Evolutionary conservation across 30 jellyfish, hydroid and myxozoan species (phyloP).

Genomic region (Cassiopea andromeda): DNA sequence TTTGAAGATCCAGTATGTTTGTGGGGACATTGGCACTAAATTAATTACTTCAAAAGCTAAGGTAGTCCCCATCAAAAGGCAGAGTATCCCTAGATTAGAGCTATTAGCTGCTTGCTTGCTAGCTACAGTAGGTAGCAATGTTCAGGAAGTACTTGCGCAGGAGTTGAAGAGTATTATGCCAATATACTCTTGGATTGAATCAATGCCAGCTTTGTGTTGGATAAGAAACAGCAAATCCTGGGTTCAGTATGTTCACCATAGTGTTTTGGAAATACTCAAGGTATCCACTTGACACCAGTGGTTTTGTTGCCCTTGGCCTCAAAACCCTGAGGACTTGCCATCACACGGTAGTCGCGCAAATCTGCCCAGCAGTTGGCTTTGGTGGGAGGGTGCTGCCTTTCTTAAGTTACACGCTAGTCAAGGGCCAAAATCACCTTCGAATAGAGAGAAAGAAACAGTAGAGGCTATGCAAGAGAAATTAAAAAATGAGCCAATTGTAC

Average conservation of each 20-base stretch:
- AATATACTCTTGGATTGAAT: slow-evolving; percentile 72
- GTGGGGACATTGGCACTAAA: slow-evolving; percentile 51
- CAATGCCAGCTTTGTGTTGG: slow-evolving; percentile 80
- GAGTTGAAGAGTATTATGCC: slow-evolving; percentile 25
- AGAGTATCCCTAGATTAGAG: slow-evolving; percentile 78
- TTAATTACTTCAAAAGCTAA: slow-evolving; percentile 11
- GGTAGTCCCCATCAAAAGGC: slow-evolving; percentile 72
- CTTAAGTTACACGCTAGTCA: neutral
- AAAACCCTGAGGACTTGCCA: neutral
- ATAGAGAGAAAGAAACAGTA: neutral
- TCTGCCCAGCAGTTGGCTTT: neutral
- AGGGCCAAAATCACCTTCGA: neutral
- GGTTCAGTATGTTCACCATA: neutral
- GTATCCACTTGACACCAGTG: neutral
- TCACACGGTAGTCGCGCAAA: neutral
- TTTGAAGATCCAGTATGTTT: slow-evolving; percentile 45
- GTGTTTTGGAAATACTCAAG: neutral
- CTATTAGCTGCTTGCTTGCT: slow-evolving; percentile 40
- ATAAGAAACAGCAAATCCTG: slow-evolving; percentile 7
- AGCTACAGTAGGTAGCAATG: neutral
- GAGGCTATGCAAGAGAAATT: slow-evolving; percentile 9
- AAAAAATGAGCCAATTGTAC: neutral
- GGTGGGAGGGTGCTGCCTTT: neutral
- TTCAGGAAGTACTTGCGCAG: slow-evolving; percentile 4
- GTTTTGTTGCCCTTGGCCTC: neutral